Evolutionary conservation across 2,888 invertebrate species (phyloP).

Genomic region (Cataglyphis livida): DNA sequence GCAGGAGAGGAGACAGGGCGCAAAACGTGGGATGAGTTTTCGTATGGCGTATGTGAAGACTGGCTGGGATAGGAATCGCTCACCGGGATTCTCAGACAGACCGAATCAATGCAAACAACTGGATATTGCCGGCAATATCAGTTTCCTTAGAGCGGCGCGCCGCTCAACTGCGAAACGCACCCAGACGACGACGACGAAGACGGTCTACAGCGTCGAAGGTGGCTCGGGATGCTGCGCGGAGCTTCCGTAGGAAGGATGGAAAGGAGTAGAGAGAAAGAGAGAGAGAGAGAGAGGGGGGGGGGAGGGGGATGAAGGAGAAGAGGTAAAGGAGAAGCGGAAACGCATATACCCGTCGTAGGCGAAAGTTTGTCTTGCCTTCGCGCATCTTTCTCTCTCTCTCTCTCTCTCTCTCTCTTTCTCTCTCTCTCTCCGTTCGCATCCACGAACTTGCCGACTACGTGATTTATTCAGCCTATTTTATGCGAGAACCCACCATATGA

Average conservation of each 20-base stretch:
- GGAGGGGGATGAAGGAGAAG: background rate
- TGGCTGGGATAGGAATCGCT: conserved; percentile 77
- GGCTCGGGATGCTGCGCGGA: conserved; percentile 60
- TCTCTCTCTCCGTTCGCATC: conserved; percentile 46
- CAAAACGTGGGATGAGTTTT: conserved; percentile 60
- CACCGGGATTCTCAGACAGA: conserved; percentile 79
- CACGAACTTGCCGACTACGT: conserved; percentile 65
- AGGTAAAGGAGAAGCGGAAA: conserved; percentile 61
- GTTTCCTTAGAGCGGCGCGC: conserved; percentile 79
- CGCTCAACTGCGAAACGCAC: conserved; percentile 80
- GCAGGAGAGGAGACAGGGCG: conserved; percentile 27
- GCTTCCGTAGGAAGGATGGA: conserved; percentile 59
- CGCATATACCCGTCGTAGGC: conserved; percentile 71
- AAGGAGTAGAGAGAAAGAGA: background rate
- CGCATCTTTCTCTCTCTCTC: conserved; percentile 26
- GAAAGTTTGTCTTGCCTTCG: conserved; percentile 80
- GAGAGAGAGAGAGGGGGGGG: conserved; percentile 32
- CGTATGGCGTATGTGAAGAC: conserved; percentile 59
- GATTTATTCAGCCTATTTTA: conserved; percentile 84
- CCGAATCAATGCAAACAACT: conserved; percentile 84
- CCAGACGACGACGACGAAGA: conserved; percentile 70
- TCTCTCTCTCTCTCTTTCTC: conserved; percentile 36
- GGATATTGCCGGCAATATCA: conserved; percentile 84
- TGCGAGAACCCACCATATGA: conserved; percentile 80
- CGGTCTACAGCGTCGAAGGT: conserved; percentile 66